phyloP scores from a whole-genome alignment of 2,797 vertebrate genomes.

The Chelon auratus region DNA sequence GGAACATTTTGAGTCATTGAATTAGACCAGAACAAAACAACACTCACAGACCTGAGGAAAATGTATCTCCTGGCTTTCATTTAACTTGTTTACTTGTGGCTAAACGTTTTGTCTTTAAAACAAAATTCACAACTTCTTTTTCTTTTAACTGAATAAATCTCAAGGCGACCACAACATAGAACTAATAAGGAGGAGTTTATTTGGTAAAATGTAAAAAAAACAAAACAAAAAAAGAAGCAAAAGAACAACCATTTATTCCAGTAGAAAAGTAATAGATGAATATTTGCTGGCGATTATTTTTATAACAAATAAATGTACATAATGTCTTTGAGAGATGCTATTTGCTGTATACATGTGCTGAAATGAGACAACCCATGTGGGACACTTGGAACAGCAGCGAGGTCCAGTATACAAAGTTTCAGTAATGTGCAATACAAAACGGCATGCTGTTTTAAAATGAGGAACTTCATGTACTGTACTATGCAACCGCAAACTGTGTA shows the following conservation, averaged over 20 bases:
- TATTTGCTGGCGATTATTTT: slow-evolving; percentile 79
- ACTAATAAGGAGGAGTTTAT: slow-evolving; percentile 40
- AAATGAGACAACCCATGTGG: slow-evolving; percentile 52
- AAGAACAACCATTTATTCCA: slow-evolving; percentile 63
- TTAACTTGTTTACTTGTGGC: slow-evolving; percentile 13
- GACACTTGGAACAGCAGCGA: slow-evolving; percentile 57
- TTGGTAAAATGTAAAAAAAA: slow-evolving; percentile 51
- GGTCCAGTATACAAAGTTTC: slow-evolving; percentile 78
- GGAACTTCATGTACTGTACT: slow-evolving; percentile 88
- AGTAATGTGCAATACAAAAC: slow-evolving; percentile 89
- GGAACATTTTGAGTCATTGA: slow-evolving; percentile 16
- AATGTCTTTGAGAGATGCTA: slow-evolving; percentile 77
- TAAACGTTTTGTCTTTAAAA: slow-evolving; percentile 45
- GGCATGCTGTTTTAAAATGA: slow-evolving; percentile 93
- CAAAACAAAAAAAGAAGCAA: slow-evolving; percentile 40
- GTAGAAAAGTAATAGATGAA: slow-evolving; percentile 69
- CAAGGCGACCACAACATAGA: slow-evolving; percentile 50
- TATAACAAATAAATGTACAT: slow-evolving; percentile 79
- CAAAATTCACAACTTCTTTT: slow-evolving; percentile 43
- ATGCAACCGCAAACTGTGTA: slow-evolving; percentile 90
- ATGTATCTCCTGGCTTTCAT: slow-evolving; percentile 9
- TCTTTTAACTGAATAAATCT: slow-evolving; percentile 41
- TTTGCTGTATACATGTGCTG: slow-evolving; percentile 75
- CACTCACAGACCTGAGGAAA: slow-evolving; percentile 25
- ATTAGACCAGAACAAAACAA: slow-evolving; percentile 4